These are phyloP conservation scores for Bos indicus DNA, from an alignment of 2,113 vertebrate species.

Conservation along the genomic window DNA sequence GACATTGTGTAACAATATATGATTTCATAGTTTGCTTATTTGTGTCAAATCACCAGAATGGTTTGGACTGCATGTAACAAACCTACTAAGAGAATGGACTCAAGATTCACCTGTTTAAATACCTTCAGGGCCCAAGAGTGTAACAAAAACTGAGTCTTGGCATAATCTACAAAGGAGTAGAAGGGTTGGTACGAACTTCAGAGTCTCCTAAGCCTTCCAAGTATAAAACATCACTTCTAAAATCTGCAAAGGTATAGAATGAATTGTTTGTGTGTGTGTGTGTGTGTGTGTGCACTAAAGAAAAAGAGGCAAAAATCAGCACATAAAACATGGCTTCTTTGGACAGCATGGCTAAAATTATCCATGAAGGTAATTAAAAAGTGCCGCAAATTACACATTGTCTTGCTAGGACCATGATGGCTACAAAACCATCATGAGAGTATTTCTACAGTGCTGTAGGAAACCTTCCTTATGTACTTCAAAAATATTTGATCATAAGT, in stretches of 20 bases:
- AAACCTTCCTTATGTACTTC: background rate
- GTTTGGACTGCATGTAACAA: rapidly evolving
- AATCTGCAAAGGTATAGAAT: background rate
- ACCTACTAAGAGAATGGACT: background rate
- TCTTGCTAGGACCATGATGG: no score
- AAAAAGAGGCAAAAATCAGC: background rate
- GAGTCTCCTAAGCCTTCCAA: background rate
- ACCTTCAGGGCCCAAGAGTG: rapidly evolving
- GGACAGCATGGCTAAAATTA: background rate
- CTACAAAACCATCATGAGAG: background rate
- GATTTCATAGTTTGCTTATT: background rate
- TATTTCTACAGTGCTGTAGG: background rate
- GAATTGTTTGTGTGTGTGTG: background rate
- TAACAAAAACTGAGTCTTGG: background rate
- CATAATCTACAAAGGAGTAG: background rate
- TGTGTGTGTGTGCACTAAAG: background rate
- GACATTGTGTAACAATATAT: background rate
- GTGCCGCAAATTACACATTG: background rate
- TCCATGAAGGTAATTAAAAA: background rate
- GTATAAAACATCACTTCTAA: background rate
- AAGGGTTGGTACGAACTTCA: background rate
- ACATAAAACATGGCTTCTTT: background rate
- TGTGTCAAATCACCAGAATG: background rate
- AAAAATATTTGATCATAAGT: background rate
- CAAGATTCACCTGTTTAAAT: background rate